These are phyloP conservation scores for Limnephilus lunatus DNA, from an alignment of 2,888 invertebrate species.

Conservation along the genomic window DNA sequence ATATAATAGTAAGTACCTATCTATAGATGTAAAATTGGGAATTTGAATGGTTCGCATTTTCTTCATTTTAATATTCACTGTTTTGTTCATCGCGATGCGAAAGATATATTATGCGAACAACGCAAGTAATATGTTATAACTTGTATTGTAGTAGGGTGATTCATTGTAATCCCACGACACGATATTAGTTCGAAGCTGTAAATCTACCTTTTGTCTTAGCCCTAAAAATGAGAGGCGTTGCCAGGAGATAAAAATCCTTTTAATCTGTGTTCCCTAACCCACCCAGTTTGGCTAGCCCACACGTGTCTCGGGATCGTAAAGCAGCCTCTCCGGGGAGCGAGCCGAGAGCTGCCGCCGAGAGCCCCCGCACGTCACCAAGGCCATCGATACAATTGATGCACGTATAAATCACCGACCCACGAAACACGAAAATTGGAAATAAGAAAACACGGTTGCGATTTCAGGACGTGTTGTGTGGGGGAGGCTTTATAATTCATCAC, in stretches of 20 bases:
- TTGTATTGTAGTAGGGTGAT: slow-evolving; percentile 13
- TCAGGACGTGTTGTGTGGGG: slow-evolving; percentile 49
- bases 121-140: not conserved
- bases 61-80: not conserved
- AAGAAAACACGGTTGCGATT: slow-evolving; percentile 59
- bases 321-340: slow-evolving; percentile 32
- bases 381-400: slow-evolving; percentile 56
- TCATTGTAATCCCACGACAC: slow-evolving; percentile 22
- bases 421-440: slow-evolving; percentile 46
- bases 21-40: not conserved
- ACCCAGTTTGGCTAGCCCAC: slow-evolving; percentile 34
- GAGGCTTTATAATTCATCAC: slow-evolving; percentile 51
- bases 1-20: no score
- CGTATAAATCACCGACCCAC: slow-evolving; percentile 57
- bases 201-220: slow-evolving; percentile 48
- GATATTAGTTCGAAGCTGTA: slow-evolving; percentile 16
- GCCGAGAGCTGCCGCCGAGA: not conserved
- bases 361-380: slow-evolving; percentile 57
- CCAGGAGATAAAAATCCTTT: slow-evolving; percentile 25
- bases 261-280: slow-evolving; percentile 37
- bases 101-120: not conserved
- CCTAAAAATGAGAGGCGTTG: slow-evolving; percentile 51
- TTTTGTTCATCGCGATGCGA: not conserved
- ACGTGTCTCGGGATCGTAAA: slow-evolving; percentile 56
- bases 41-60: not conserved